Percentiles rank a stretch among this genome's conserved stretches.
Conservation (phyloP, 2,888 invertebrate species). For the Lithophane semibrunnea region DNA sequence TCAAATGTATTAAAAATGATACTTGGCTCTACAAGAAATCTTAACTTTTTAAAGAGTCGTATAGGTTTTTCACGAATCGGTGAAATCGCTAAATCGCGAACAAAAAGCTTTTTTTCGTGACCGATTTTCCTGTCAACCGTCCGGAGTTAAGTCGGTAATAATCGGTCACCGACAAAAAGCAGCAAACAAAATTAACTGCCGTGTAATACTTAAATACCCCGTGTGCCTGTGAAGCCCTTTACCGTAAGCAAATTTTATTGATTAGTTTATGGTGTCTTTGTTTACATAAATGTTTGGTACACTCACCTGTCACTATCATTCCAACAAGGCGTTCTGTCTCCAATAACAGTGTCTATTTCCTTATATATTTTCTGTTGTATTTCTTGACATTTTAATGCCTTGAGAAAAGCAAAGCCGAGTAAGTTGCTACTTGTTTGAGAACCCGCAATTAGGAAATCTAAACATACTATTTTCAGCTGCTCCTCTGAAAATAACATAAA, state of each 20-base stretch:
- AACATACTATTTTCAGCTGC: constrained; percentile 88
- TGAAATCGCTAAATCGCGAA: no score
- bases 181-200: neutral
- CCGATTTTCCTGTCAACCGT: neutral
- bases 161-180: neutral
- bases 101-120: neutral
- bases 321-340: constrained; percentile 82
- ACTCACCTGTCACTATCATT: constrained; percentile 78
- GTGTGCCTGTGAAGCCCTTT: neutral
- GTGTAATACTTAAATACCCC: neutral
- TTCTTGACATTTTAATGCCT: constrained; percentile 89
- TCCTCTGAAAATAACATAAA: constrained; percentile 76
- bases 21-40: neutral
- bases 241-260: neutral
- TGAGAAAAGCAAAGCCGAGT: constrained; percentile 91
- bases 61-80: no score
- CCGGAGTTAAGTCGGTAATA: neutral
- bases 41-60: neutral
- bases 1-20: neutral
- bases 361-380: constrained; percentile 91
- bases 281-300: neutral
- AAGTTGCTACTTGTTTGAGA: constrained; percentile 93
- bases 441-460: constrained; percentile 94
- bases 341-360: constrained; percentile 91
- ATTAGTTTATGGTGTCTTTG: neutral